phyloP scores from a whole-genome alignment of 2,888 invertebrate genomes.

The Lomographa bimaculata region DNA sequence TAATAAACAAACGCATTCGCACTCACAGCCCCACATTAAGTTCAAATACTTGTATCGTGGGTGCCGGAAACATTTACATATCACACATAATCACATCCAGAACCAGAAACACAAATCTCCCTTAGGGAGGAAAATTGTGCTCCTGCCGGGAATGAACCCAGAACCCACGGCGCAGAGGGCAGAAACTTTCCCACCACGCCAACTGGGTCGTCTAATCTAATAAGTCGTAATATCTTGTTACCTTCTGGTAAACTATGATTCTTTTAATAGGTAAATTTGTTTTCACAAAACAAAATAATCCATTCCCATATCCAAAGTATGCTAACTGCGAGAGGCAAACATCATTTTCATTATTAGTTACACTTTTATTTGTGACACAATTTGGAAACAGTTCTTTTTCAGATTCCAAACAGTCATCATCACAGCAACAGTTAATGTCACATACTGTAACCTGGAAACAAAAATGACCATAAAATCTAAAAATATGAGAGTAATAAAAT shows the following conservation, averaged over 20 bases:
- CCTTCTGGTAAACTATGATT: conserved; percentile 42
- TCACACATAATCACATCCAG: too few species aligned
- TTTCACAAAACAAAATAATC: conserved; percentile 67
- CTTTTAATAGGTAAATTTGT: conserved; percentile 62
- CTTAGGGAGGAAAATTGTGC: too few species aligned
- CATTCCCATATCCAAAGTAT: conserved; percentile 38
- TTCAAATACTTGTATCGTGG: too few species aligned
- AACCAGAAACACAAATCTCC: too few species aligned
- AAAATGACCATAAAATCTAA: conserved; percentile 1
- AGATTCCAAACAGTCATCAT: conserved; percentile 86
- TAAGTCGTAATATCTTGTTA: too few species aligned
- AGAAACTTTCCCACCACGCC: too few species aligned
- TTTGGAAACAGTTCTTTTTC: conserved; percentile 83
- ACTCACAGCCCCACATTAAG: too few species aligned
- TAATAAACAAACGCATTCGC: too few species aligned
- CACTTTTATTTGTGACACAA: conserved; percentile 67
- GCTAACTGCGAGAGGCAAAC: conserved; percentile 41
- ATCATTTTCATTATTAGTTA: conserved; percentile 16
- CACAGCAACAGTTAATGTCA: conserved; percentile 94
- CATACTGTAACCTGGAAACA: conserved; percentile 84
- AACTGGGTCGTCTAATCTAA: too few species aligned
- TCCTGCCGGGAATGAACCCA: too few species aligned
- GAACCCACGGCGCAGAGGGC: too few species aligned
- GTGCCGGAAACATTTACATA: too few species aligned
- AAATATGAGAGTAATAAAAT: not conserved